Evolutionary conservation across 2,797 vertebrate species (phyloP).

Genomic region (Pygocentrus nattereri): DNA sequence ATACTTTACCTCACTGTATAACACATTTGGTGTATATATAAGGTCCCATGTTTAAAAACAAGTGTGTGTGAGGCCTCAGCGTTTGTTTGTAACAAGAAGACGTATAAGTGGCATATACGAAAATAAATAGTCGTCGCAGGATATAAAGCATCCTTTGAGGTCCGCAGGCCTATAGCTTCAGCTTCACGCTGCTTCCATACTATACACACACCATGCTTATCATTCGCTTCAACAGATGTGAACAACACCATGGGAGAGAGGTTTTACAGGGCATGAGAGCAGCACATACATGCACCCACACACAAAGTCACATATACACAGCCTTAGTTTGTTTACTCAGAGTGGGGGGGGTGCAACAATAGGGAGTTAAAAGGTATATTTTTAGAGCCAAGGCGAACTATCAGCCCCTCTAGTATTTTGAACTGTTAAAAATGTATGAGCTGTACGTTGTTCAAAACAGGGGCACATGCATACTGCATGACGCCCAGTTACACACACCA

Average conservation of each 20-base stretch:
- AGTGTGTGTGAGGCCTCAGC: slow-evolving; percentile 71
- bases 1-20: too few relatives aligned
- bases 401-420: slow-evolving; percentile 71
- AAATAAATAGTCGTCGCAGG: slow-evolving; percentile 74
- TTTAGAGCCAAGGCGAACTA: slow-evolving; percentile 70
- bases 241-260: slow-evolving; percentile 30
- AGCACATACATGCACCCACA: slow-evolving; percentile 29
- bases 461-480: slow-evolving; percentile 73
- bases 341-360: slow-evolving; percentile 48
- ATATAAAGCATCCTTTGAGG: slow-evolving; percentile 19
- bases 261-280: slow-evolving; percentile 29
- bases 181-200: background rate
- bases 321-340: slow-evolving; percentile 17
- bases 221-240: slow-evolving; percentile 14
- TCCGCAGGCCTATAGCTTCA: background rate
- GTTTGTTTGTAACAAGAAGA: slow-evolving; percentile 76
- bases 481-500: slow-evolving; percentile 72
- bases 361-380: slow-evolving; percentile 70
- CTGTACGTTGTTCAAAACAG: slow-evolving; percentile 63
- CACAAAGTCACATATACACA: slow-evolving; percentile 19
- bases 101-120: slow-evolving; percentile 73
- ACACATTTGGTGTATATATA: background rate
- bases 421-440: slow-evolving; percentile 78
- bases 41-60: background rate
- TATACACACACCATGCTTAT: slow-evolving; percentile 39